Conservation (phyloP, 2,888 invertebrate genomes). For the Notodromas monacha region DNA sequence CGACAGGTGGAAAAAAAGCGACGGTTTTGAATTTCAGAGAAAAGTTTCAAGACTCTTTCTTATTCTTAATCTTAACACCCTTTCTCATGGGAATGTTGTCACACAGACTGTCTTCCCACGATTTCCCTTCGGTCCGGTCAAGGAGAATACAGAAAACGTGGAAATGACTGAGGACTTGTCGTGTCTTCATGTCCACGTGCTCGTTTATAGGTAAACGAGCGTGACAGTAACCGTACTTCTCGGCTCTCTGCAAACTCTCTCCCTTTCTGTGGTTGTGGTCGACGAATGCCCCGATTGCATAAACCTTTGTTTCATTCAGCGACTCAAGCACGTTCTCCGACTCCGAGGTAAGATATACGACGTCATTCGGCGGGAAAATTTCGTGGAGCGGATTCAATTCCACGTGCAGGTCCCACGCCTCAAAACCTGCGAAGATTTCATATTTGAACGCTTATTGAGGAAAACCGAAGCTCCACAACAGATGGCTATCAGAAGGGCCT, state of each 20-base stretch:
- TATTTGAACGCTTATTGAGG: too few relatives aligned
- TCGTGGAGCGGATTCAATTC: slow-evolving; percentile 29
- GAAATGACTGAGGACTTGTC: slow-evolving; percentile 75
- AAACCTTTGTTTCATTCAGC: slow-evolving; percentile 40
- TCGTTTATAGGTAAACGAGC: slow-evolving; percentile 59
- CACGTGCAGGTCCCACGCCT: slow-evolving; percentile 62
- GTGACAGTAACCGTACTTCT: slow-evolving; percentile 38
- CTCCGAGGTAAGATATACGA: slow-evolving; percentile 75
- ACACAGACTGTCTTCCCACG: slow-evolving; percentile 44
- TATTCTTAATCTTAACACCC: too few relatives aligned
- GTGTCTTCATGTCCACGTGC: slow-evolving; percentile 58
- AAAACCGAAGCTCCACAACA: too few relatives aligned
- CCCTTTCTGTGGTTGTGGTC: slow-evolving; percentile 94
- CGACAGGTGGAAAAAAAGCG: too few relatives aligned
- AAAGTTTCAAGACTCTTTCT: too few relatives aligned
- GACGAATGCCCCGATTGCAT: slow-evolving; percentile 83
- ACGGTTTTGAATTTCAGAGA: too few relatives aligned
- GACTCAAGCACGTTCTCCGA: slow-evolving; percentile 43
- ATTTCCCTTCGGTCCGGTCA: slow-evolving; percentile 33
- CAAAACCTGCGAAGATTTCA: too few relatives aligned
- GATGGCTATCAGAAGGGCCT: too few relatives aligned
- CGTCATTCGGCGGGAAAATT: slow-evolving; percentile 35
- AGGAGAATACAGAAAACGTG: slow-evolving; percentile 66
- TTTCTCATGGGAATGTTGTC: slow-evolving; percentile 41
- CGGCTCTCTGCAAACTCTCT: slow-evolving; percentile 45